phyloP scores from a whole-genome alignment of 1,140 invertebrate genomes.

The Dryas iulia region DNA sequence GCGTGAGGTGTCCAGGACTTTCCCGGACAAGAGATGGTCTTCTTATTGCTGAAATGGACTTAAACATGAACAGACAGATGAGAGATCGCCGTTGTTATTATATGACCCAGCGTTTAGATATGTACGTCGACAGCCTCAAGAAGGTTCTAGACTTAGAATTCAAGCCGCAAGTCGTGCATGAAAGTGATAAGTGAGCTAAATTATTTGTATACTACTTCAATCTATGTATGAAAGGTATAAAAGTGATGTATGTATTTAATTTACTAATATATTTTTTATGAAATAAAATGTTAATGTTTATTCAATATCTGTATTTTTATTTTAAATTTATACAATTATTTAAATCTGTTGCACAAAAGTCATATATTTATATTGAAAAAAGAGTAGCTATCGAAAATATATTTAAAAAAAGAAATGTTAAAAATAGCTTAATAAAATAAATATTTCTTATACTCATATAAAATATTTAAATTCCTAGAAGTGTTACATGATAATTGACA shows the following conservation, averaged over 20 bases:
- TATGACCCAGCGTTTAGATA: slow-evolving; percentile 96
- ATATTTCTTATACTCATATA: too few relatives aligned
- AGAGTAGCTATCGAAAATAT: too few relatives aligned
- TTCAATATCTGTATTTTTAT: too few relatives aligned
- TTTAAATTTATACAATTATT: too few relatives aligned
- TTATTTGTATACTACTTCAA: background rate
- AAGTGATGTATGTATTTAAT: background rate
- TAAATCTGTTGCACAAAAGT: too few relatives aligned
- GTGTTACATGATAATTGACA: too few relatives aligned
- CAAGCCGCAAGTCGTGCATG: slow-evolving; percentile 68
- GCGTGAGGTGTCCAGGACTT: slow-evolving; percentile 94
- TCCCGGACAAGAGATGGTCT: slow-evolving; percentile 93
- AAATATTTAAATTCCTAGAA: too few relatives aligned
- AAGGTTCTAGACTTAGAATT: slow-evolving; percentile 65
- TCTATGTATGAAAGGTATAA: background rate
- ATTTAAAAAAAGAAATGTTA: too few relatives aligned
- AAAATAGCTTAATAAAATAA: too few relatives aligned
- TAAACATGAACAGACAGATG: slow-evolving; percentile 97
- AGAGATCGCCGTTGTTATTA: slow-evolving; percentile 97
- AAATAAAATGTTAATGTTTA: too few relatives aligned
- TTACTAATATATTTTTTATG: too few relatives aligned
- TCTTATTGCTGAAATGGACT: slow-evolving; percentile 93
- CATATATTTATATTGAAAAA: too few relatives aligned
- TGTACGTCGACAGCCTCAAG: slow-evolving; percentile 88
- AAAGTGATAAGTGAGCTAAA: slow-evolving; percentile 52